Percentiles rank a stretch among this genome's conserved stretches.
Conservation (phyloP, 2,797 vertebrate species). For the Simalia tracyae region DNA sequence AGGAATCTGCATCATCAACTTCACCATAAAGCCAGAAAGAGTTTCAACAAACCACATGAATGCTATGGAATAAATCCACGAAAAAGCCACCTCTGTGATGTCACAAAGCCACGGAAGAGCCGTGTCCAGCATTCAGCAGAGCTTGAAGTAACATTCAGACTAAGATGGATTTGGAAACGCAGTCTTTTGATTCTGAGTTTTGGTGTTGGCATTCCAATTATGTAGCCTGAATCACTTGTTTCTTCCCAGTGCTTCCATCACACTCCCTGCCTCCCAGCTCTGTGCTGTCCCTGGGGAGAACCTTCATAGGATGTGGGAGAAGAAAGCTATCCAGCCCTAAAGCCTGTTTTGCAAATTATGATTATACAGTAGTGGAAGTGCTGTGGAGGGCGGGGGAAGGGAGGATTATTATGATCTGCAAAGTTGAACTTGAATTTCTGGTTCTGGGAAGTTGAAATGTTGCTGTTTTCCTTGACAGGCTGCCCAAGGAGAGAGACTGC, state of each 20-base stretch:
- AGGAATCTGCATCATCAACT: neutral
- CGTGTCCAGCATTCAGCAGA: neutral
- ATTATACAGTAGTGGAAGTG: neutral
- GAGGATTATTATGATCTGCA: neutral
- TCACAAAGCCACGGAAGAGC: neutral
- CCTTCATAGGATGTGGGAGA: too few relatives aligned
- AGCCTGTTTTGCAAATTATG: neutral
- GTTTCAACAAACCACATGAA: neutral
- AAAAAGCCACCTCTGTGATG: neutral
- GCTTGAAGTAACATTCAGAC: neutral
- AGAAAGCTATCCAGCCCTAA: neutral
- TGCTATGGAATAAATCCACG: neutral
- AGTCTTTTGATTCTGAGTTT: neutral
- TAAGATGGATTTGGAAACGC: neutral
- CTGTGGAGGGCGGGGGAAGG: neutral
- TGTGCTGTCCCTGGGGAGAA: neutral
- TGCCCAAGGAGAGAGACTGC: conserved; percentile 37
- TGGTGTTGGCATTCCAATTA: too few relatives aligned
- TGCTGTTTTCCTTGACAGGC: conserved; percentile 52
- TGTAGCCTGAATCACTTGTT: too few relatives aligned
- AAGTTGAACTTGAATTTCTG: conserved; percentile 17
- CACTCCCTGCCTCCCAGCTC: too few relatives aligned
- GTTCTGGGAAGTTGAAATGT: conserved; percentile 53
- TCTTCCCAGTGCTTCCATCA: too few relatives aligned
- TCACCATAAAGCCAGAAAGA: too few relatives aligned